Percentiles rank a stretch among this genome's conserved stretches.
Evolutionary conservation across 2,888 invertebrate genomes (phyloP).

Genomic region (Furcula furcula): DNA sequence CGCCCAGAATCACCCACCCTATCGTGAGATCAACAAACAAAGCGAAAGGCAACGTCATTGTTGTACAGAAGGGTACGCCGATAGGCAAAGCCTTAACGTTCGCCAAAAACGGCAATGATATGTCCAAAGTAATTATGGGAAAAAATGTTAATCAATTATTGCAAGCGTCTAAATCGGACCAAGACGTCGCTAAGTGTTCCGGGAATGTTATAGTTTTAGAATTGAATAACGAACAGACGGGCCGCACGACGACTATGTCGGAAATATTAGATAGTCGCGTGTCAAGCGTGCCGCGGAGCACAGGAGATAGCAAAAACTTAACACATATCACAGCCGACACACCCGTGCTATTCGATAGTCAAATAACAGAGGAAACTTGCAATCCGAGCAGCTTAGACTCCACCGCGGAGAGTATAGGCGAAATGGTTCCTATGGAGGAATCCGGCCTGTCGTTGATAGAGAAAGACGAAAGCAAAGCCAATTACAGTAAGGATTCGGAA

Average conservation of each 20-base stretch:
- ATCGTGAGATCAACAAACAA: conserved; percentile 66
- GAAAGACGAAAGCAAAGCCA: conserved; percentile 50
- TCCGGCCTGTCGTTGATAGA: conserved; percentile 46
- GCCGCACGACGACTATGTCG: conserved; percentile 71
- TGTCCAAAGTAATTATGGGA: conserved; percentile 78
- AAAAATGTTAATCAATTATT: conserved; percentile 74
- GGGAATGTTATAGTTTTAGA: conserved; percentile 76
- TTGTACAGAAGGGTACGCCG: conserved; percentile 81
- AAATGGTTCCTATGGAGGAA: conserved; percentile 56
- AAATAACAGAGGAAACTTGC: conserved; percentile 62
- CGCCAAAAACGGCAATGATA: conserved; percentile 71
- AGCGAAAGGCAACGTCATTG: conserved; percentile 82
- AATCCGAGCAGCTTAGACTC: conserved; percentile 72
- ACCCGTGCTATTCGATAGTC: conserved; percentile 74
- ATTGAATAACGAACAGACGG: conserved; percentile 71
- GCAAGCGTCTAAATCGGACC: conserved; percentile 65
- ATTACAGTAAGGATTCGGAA: conserved; percentile 52
- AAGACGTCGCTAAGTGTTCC: conserved; percentile 57
- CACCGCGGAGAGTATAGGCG: conserved; percentile 59
- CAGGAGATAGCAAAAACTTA: conserved; percentile 44
- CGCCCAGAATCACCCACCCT: conserved; percentile 68
- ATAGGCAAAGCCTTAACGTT: conserved; percentile 74
- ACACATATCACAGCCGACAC: conserved; percentile 80
- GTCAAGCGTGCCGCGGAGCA: conserved; percentile 30
- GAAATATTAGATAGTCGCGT: conserved; percentile 69